Base-by-base conservation (phyloP, 2,113 vertebrate species). In the Lepus europaeus region DNA sequence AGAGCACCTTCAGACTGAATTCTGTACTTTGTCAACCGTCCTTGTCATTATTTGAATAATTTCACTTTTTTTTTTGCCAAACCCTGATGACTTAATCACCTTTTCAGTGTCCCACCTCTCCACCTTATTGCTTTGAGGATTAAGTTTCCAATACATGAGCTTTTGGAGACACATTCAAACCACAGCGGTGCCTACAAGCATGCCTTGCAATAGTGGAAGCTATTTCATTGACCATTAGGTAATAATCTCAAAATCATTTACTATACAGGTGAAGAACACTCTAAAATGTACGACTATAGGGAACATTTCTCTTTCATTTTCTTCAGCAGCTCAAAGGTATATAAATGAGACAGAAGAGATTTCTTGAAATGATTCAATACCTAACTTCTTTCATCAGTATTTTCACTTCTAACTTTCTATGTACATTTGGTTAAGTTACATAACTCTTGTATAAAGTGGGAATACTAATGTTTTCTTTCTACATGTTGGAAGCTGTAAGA, bases 291-390 rank as follows among this genome's bases (percentile, higher is more conserved):
- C 45, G 78, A 45, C 3, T 10, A 2, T 74, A 74, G 14, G 36
- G 25, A 20, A 64, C 56, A 66, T 81, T 89, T 70, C 19, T 31
- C 27, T 77, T 66, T 73, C 1, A 49, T 80, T 95, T 85, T 56
- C 33, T 93, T 79, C 2, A 76, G 49, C 4, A 53, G 4, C 9
- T 79, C 31, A 92, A 89, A 73, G 2, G 1, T 16, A 91, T 82
- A 86, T 36, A 10, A 89, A 33, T 84, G 36, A 91, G 27, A 36
- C 56, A 68, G 90, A 78, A 31, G 2, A 1, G 56, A 86, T 91
- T 94, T 80, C 39, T 88, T 94, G 76, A 95, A 90, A 82, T 86
- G 36, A 93, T 27, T 10, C 5, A 33, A 69, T 87, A 63, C 8
- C 22, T 3, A 92, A 86, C 9, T 79, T 92, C 13, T 82, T 92